These are phyloP conservation scores for Stegostoma tigrinum DNA, from an alignment of 2,113 vertebrate genomes.

Conservation along the genomic window DNA sequence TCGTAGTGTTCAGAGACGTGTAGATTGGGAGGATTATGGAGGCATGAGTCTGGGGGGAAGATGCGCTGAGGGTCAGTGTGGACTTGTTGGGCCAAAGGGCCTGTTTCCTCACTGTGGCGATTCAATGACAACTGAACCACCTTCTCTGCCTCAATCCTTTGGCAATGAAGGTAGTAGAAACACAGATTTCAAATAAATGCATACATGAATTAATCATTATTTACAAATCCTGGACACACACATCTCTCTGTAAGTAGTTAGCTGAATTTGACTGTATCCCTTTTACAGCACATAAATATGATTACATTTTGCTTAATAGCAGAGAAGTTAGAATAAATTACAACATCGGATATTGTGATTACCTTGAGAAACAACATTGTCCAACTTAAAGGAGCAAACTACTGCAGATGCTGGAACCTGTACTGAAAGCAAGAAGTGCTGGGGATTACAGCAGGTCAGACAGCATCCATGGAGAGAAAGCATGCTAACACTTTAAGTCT, in stretches of 20 bases:
- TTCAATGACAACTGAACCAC: too few species aligned
- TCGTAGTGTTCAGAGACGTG: too few species aligned
- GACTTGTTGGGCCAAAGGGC: too few species aligned
- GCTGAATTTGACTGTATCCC: neutral
- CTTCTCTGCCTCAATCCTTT: neutral
- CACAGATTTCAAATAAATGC: neutral
- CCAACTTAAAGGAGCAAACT: neutral
- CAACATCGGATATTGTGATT: constrained; percentile 8
- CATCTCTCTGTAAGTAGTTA: neutral
- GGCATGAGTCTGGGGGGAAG: too few species aligned
- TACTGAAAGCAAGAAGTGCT: too few species aligned
- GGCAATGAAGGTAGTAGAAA: neutral
- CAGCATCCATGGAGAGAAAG: too few species aligned
- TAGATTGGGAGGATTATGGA: too few species aligned
- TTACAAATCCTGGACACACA: neutral
- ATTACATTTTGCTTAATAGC: constrained; percentile 7
- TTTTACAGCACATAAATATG: neutral
- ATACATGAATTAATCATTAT: neutral
- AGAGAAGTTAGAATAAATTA: constrained; percentile 19
- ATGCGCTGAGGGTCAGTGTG: too few species aligned
- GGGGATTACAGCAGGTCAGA: too few species aligned
- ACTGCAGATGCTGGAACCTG: too few species aligned
- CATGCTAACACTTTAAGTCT: too few species aligned
- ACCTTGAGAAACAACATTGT: neutral
- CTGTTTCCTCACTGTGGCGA: neutral